phyloP scores from a whole-genome alignment of 2,888 invertebrate genomes.

The Anarsia innoxiella region DNA sequence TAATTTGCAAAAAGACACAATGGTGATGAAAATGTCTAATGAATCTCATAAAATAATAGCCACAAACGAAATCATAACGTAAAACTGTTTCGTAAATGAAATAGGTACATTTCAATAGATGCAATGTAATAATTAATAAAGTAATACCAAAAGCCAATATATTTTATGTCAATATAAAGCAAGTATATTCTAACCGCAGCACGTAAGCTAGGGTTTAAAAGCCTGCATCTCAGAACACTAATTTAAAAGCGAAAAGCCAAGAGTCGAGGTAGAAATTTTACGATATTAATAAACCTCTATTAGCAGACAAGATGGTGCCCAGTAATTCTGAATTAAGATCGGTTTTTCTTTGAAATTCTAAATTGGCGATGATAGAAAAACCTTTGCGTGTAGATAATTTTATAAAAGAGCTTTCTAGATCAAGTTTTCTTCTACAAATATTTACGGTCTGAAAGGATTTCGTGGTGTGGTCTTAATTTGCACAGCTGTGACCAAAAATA shows the following conservation, averaged over 20 bases:
- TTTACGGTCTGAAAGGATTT: too few species aligned
- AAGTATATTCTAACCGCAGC: too few species aligned
- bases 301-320: slow-evolving; percentile 36
- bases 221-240: slow-evolving; percentile 21
- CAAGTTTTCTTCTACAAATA: neutral
- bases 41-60: too few species aligned
- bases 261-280: slow-evolving; percentile 35
- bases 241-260: slow-evolving; percentile 38
- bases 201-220: slow-evolving; percentile 22
- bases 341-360: neutral
- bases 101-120: too few species aligned
- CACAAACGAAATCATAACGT: too few species aligned
- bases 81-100: too few species aligned
- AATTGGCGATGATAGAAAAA: neutral
- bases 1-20: neutral
- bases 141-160: neutral
- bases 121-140: too few species aligned
- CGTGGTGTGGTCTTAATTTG: too few species aligned
- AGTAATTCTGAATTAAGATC: neutral
- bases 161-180: neutral
- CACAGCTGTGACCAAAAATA: too few species aligned
- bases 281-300: slow-evolving; percentile 46
- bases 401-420: too few species aligned
- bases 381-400: too few species aligned
- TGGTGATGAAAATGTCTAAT: too few species aligned